Conservation (phyloP, 2,888 invertebrate species). For the Leptarthrus brevirostris region DNA sequence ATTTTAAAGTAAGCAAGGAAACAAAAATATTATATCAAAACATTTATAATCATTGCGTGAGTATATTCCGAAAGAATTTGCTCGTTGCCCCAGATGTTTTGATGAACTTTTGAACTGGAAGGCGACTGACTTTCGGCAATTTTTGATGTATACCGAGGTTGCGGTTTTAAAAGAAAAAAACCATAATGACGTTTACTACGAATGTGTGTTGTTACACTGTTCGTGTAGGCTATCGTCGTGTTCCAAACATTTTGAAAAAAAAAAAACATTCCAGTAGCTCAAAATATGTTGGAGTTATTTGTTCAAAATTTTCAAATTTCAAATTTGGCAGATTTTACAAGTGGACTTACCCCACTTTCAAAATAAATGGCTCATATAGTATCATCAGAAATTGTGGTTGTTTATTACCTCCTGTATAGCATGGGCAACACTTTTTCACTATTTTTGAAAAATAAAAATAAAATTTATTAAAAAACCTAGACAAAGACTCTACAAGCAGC, state of each 20-base stretch:
- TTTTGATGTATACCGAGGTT: constrained; percentile 28
- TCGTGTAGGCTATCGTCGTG: constrained; percentile 32
- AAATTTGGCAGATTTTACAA: too few relatives aligned
- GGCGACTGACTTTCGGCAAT: constrained; percentile 42
- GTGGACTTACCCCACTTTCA: too few relatives aligned
- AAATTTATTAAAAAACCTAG: too few relatives aligned
- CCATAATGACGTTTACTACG: constrained; percentile 39
- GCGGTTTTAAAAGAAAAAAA: too few relatives aligned
- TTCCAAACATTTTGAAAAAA: constrained; percentile 3
- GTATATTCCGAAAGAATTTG: constrained; percentile 38
- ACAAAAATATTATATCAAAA: not conserved
- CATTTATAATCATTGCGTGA: not conserved
- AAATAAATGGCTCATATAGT: too few relatives aligned
- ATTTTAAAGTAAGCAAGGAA: constrained; percentile 18
- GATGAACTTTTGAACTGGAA: constrained; percentile 27
- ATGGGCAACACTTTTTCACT: too few relatives aligned
- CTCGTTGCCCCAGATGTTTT: constrained; percentile 18
- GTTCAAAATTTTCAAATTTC: constrained; percentile 43
- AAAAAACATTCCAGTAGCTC: constrained; percentile 4
- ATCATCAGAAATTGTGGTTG: too few relatives aligned
- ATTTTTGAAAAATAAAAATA: too few relatives aligned
- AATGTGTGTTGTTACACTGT: constrained; percentile 47
- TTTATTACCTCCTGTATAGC: too few relatives aligned
- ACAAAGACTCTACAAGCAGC: too few relatives aligned
- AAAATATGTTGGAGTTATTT: constrained; percentile 19